Evolutionary conservation across 2,797 vertebrate genomes (phyloP).

Genomic region (Enteromius radiatus): DNA sequence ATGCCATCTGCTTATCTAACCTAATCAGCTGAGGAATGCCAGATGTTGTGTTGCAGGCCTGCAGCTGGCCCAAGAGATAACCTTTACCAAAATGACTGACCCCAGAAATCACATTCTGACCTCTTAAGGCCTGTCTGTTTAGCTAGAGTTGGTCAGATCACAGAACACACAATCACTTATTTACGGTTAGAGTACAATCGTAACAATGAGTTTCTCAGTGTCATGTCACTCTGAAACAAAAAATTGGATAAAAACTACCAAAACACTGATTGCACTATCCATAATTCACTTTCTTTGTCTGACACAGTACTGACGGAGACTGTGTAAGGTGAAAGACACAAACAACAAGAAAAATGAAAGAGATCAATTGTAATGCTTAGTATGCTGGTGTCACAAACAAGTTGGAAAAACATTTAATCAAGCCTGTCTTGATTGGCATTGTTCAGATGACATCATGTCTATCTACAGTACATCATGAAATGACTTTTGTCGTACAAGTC

Average conservation of each 20-base stretch:
- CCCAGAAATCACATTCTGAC: slow-evolving; percentile 41
- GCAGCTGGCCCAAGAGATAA: slow-evolving; percentile 59
- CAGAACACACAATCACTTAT: not conserved
- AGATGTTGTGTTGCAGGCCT: slow-evolving; percentile 56
- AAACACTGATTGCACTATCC: slow-evolving; percentile 2
- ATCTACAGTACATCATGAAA: not conserved
- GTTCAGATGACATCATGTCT: not conserved
- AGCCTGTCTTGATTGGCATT: not conserved
- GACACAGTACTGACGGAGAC: slow-evolving; percentile 20
- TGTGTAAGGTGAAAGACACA: not conserved
- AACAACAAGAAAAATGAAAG: slow-evolving; percentile 1
- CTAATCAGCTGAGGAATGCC: slow-evolving; percentile 59
- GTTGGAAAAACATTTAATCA: not conserved
- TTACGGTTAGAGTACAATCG: not conserved
- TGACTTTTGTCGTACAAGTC: too few relatives aligned
- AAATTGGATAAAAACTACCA: slow-evolving; percentile 11
- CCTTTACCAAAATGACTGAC: slow-evolving; percentile 56
- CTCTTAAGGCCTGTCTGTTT: slow-evolving; percentile 26
- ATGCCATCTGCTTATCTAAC: slow-evolving; percentile 56
- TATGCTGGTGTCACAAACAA: not conserved
- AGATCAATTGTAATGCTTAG: not conserved
- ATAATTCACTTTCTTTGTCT: slow-evolving; percentile 13
- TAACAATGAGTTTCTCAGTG: not conserved
- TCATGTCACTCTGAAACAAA: not conserved
- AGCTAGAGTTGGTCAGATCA: not conserved